Percentiles rank a stretch among this genome's conserved stretches.
These are phyloP conservation scores for Hypena proboscidalis DNA, from an alignment of 2,888 invertebrate genomes.

Conservation along the genomic window DNA sequence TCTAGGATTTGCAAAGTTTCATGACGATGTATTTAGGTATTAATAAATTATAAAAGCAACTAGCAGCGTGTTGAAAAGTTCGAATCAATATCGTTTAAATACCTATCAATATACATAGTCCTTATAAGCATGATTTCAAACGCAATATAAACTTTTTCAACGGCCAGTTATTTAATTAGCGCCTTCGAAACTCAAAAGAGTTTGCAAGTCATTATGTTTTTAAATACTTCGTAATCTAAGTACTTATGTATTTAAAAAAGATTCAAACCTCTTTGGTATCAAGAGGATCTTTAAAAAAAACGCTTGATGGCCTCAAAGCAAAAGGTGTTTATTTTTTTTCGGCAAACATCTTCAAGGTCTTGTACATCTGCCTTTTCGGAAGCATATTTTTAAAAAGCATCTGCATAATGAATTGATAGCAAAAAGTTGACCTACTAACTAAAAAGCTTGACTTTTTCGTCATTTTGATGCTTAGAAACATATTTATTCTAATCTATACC, in stretches of 20 bases:
- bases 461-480: no score
- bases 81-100: no score
- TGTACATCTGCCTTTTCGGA: slow-evolving; percentile 77
- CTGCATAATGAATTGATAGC: slow-evolving; percentile 82
- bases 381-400: slow-evolving; percentile 72
- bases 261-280: slow-evolving; percentile 29
- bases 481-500: no score
- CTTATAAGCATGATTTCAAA: no score
- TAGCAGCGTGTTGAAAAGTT: no score
- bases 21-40: no score
- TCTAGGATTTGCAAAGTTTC: no score
- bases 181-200: slow-evolving; percentile 4
- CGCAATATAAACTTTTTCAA: no score
- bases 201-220: slow-evolving; percentile 13
- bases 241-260: slow-evolving; percentile 29
- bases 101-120: no score
- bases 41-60: no score
- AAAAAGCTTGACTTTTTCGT: no score
- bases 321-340: slow-evolving; percentile 77
- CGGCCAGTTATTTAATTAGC: slow-evolving; percentile 11
- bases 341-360: slow-evolving; percentile 75
- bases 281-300: slow-evolving; percentile 49
- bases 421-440: slow-evolving; percentile 83
- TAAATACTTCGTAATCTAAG: slow-evolving; percentile 28
- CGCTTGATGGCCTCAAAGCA: slow-evolving; percentile 55